These are phyloP conservation scores for Lasioglossum calceatum DNA, from an alignment of 2,888 invertebrate genomes.

Conservation along the genomic window DNA sequence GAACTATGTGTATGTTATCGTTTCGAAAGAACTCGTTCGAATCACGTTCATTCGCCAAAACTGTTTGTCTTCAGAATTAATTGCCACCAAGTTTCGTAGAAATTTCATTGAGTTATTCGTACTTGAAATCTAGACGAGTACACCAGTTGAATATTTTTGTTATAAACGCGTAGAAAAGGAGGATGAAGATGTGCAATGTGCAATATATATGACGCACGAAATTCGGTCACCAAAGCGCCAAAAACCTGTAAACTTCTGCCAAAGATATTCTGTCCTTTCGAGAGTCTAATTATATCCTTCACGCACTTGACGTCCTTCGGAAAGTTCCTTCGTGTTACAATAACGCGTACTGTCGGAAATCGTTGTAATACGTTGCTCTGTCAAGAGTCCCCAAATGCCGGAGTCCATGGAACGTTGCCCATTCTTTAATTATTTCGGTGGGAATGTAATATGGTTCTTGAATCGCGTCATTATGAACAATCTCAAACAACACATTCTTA, in stretches of 20 bases:
- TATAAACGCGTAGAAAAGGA: background rate
- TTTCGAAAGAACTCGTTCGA: background rate
- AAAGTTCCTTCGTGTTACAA: constrained; percentile 72
- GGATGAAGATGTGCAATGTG: background rate
- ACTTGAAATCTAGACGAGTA: background rate
- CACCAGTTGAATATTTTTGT: background rate
- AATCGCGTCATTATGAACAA: background rate
- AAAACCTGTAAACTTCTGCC: constrained; percentile 58
- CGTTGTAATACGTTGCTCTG: constrained; percentile 35
- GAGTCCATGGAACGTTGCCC: background rate
- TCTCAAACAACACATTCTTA: background rate
- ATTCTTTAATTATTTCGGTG: background rate
- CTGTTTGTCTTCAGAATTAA: background rate
- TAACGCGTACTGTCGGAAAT: constrained; percentile 32
- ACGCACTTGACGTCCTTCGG: constrained; percentile 72
- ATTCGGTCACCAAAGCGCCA: constrained; percentile 60
- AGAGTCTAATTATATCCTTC: constrained; percentile 59
- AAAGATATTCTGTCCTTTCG: constrained; percentile 72
- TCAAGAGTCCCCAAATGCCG: constrained; percentile 12
- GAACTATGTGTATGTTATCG: background rate
- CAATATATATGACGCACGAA: constrained; percentile 10
- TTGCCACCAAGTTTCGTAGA: background rate
- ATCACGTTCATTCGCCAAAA: background rate
- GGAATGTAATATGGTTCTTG: background rate
- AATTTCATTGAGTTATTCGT: background rate